Evolutionary conservation across 2,888 invertebrate genomes (phyloP).

Genomic region (Gymnoscelis rufifasciata): DNA sequence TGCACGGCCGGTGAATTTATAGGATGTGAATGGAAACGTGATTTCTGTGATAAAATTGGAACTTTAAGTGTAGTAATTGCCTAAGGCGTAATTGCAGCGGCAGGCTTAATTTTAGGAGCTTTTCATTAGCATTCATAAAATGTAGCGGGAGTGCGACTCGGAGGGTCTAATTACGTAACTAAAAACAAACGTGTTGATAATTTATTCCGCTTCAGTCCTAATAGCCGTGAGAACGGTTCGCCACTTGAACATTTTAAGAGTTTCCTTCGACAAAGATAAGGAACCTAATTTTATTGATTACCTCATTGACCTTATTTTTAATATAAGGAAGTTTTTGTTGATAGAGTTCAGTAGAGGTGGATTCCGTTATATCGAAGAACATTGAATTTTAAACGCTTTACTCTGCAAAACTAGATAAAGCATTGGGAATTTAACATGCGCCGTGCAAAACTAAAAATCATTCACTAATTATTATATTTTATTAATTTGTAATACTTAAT

Average conservation of each 20-base stretch:
- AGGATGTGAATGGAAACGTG: conserved; percentile 19
- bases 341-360: no score
- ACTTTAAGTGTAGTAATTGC: conserved; percentile 22
- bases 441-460: no score
- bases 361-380: no score
- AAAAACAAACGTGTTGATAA: conserved; percentile 38
- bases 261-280: conserved; percentile 11
- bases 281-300: conserved; percentile 7
- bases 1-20: conserved; percentile 28
- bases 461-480: no score
- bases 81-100: conserved; percentile 30
- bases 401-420: no score
- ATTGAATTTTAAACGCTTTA: no score
- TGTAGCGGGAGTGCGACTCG: conserved; percentile 12
- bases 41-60: conserved; percentile 30
- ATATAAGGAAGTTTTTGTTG: background rate
- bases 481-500: no score
- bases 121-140: conserved; percentile 36
- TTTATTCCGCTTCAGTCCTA: conserved; percentile 33
- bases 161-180: conserved; percentile 39
- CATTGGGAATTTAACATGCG: no score
- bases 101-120: conserved; percentile 33
- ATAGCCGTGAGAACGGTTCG: conserved; percentile 27
- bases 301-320: background rate
- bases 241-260: conserved; percentile 16